Percentiles rank a stretch among this genome's conserved stretches.
These are phyloP conservation scores for Dysmachus trigonus DNA, from an alignment of 2,888 invertebrate species.

Conservation along the genomic window DNA sequence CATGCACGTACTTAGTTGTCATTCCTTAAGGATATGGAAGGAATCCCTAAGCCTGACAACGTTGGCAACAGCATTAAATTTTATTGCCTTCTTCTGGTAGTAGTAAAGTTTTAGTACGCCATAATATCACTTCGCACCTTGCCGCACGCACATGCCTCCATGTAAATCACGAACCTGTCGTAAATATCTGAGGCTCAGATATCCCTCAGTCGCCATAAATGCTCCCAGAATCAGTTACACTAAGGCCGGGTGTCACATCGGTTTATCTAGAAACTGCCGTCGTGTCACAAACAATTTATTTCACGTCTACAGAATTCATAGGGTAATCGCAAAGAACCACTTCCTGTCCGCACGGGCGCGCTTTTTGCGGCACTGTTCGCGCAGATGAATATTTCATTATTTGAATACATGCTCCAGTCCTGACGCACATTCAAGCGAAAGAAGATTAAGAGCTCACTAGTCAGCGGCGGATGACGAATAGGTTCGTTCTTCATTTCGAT, in stretches of 20 bases:
- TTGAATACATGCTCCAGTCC: background rate
- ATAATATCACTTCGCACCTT: conserved; percentile 21
- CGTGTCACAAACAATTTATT: conserved; percentile 23
- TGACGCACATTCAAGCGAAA: background rate
- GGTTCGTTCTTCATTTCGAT: conserved; percentile 36
- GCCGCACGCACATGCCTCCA: conserved; percentile 1
- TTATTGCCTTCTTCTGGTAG: background rate
- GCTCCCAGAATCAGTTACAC: background rate
- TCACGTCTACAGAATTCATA: conserved; percentile 18
- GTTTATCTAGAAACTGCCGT: conserved; percentile 22
- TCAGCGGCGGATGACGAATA: conserved; percentile 8
- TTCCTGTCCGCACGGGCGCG: conserved; percentile 13
- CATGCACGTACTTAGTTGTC: background rate
- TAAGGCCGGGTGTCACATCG: conserved; percentile 15
- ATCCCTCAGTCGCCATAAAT: conserved; percentile 4
- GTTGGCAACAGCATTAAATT: background rate
- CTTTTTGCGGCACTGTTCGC: background rate
- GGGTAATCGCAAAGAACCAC: conserved; percentile 38
- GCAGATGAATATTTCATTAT: conserved; percentile 36
- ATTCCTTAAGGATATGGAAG: background rate
- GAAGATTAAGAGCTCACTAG: conserved; percentile 27
- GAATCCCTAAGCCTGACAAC: background rate
- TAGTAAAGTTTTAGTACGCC: conserved; percentile 1
- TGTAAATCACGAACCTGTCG: conserved; percentile 26
- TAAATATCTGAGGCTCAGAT: conserved; percentile 14